Evolutionary conservation across 2,113 vertebrate genomes (phyloP).

Genomic region (Dasypus novemcinctus): DNA sequence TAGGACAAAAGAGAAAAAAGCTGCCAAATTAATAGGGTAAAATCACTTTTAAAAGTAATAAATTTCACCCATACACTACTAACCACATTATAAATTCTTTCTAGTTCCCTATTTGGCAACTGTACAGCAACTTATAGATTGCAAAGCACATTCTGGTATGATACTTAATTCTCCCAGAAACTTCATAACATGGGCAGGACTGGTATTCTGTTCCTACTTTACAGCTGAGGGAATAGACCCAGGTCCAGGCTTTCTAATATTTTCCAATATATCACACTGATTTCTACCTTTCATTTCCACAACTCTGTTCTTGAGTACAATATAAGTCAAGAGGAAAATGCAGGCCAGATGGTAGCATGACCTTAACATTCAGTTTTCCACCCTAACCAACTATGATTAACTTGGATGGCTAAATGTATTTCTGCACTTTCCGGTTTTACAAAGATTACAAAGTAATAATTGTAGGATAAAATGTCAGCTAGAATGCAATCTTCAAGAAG

Average conservation of each 20-base stretch:
- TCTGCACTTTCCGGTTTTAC: slow-evolving; percentile 16
- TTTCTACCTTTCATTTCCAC: not conserved
- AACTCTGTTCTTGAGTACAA: not conserved
- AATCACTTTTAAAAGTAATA: not conserved
- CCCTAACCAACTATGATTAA: not conserved
- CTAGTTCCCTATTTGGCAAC: not conserved
- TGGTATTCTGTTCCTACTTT: not conserved
- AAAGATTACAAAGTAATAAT: not conserved
- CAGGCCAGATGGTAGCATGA: not conserved
- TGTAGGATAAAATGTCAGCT: not conserved
- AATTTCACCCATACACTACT: not conserved
- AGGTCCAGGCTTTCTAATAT: not conserved
- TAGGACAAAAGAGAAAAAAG: not conserved
- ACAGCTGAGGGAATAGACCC: not conserved
- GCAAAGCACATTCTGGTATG: not conserved
- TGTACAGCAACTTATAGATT: not conserved
- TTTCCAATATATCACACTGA: not conserved
- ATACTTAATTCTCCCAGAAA: not conserved
- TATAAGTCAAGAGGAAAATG: not conserved
- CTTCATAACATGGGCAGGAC: not conserved
- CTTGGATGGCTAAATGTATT: not conserved
- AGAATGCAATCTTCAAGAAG: not conserved
- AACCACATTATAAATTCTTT: not conserved
- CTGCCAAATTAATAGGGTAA: not conserved
- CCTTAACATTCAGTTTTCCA: not conserved